These are phyloP conservation scores for Pasiphila rectangulata DNA, from an alignment of 2,888 invertebrate genomes.

Conservation along the genomic window DNA sequence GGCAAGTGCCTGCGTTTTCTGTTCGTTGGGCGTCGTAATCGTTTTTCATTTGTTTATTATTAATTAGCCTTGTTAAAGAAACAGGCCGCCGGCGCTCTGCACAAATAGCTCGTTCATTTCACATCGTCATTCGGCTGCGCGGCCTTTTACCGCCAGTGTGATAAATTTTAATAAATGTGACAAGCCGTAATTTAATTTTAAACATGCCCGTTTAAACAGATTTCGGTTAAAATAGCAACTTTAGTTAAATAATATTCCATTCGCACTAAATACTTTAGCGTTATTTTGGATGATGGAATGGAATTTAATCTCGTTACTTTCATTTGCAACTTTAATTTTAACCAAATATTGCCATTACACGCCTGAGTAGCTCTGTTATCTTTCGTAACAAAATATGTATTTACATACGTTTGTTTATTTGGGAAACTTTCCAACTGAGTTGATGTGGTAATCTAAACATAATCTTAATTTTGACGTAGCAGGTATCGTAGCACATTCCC, in stretches of 20 bases:
- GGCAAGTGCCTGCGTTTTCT: too few relatives aligned
- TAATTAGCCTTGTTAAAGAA: neutral
- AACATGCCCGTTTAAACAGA: conserved; percentile 22
- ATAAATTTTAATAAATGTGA: conserved; percentile 29
- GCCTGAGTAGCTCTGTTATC: too few relatives aligned
- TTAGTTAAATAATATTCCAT: conserved; percentile 17
- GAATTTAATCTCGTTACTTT: too few relatives aligned
- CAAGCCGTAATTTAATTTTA: conserved; percentile 25
- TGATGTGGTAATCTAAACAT: too few relatives aligned
- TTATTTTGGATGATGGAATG: conserved; percentile 7
- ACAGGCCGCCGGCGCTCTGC: neutral
- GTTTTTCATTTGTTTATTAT: too few relatives aligned
- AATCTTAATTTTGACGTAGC: neutral
- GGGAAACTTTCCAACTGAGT: too few relatives aligned
- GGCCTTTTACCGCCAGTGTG: conserved; percentile 15
- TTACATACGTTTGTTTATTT: too few relatives aligned
- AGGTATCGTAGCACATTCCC: neutral
- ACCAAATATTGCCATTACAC: too few relatives aligned
- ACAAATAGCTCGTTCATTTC: neutral
- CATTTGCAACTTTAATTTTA: conserved; percentile 1
- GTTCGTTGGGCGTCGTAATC: too few relatives aligned
- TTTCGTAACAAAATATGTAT: too few relatives aligned
- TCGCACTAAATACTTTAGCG: conserved; percentile 4
- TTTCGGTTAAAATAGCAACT: conserved; percentile 12
- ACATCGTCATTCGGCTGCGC: too few relatives aligned